Conservation (phyloP, 2,113 vertebrate genomes). For the Cinclus mexicanus region DNA sequence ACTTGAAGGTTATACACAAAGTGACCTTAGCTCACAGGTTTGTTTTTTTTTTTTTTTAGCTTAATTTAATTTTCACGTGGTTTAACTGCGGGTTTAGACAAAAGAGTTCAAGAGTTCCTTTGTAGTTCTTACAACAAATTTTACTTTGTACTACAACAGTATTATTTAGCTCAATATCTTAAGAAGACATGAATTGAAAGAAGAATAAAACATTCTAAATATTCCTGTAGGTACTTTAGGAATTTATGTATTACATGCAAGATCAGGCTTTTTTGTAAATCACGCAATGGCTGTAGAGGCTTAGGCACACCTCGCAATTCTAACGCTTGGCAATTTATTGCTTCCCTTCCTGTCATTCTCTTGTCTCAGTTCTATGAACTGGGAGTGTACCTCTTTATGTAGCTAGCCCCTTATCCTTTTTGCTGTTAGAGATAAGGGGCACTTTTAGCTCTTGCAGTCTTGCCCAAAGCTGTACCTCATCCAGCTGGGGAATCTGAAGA, state of each 20-base stretch:
- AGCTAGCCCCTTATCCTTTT: background rate
- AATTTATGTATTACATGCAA: background rate
- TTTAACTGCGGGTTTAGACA: background rate
- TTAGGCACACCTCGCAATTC: background rate
- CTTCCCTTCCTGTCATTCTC: background rate
- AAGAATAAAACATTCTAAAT: background rate
- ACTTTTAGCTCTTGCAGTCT: background rate
- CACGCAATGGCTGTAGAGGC: rapidly evolving
- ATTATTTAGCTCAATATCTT: background rate
- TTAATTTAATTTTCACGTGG: background rate
- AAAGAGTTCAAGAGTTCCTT: background rate
- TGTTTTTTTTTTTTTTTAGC: background rate
- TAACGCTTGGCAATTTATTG: background rate
- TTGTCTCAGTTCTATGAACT: background rate
- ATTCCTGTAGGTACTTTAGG: background rate
- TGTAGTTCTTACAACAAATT: background rate
- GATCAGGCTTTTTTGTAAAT: background rate
- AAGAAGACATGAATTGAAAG: background rate
- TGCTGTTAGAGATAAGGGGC: background rate
- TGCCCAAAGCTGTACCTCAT: background rate
- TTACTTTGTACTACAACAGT: background rate
- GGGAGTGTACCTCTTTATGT: background rate
- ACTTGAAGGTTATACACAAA: background rate
- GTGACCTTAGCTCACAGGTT: background rate
- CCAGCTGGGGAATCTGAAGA: background rate